phyloP scores from a whole-genome alignment of 2,113 vertebrate species.

The Paralichthys olivaceus region DNA sequence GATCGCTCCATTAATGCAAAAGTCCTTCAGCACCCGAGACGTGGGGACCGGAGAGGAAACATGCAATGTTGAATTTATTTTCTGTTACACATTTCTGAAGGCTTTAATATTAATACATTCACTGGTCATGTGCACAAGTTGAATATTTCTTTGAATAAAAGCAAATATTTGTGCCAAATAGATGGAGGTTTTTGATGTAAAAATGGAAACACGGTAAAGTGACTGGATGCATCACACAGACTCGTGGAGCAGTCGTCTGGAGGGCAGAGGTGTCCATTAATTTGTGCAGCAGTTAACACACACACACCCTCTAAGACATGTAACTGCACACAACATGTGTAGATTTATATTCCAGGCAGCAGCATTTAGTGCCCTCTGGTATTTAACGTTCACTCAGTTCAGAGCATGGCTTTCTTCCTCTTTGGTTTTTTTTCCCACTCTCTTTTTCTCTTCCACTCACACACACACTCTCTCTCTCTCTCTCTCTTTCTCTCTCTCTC shows the following conservation, averaged over 20 bases:
- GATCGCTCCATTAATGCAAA: conserved; percentile 71
- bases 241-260: neutral
- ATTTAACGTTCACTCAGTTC: conserved; percentile 31
- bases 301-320: conserved; percentile 15
- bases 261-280: conserved; percentile 29
- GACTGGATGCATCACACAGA: too few relatives aligned
- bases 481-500: conserved; percentile 18
- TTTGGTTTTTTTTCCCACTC: neutral
- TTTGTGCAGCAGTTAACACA: conserved; percentile 49
- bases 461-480: conserved; percentile 47
- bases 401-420: conserved; percentile 20
- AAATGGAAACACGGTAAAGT: too few relatives aligned
- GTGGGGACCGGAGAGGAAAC: conserved; percentile 45
- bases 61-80: neutral
- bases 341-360: conserved; percentile 19
- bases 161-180: neutral
- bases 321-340: conserved; percentile 10
- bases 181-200: too few relatives aligned
- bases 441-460: conserved; percentile 6
- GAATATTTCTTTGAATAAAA: neutral
- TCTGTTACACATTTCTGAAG: conserved; percentile 9
- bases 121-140: neutral
- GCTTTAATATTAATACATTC: conserved; percentile 8
- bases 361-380: conserved; percentile 18
- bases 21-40: conserved; percentile 68